Evolutionary conservation across 2,113 vertebrate genomes (phyloP).

Genomic region (Pelodiscus sinensis): DNA sequence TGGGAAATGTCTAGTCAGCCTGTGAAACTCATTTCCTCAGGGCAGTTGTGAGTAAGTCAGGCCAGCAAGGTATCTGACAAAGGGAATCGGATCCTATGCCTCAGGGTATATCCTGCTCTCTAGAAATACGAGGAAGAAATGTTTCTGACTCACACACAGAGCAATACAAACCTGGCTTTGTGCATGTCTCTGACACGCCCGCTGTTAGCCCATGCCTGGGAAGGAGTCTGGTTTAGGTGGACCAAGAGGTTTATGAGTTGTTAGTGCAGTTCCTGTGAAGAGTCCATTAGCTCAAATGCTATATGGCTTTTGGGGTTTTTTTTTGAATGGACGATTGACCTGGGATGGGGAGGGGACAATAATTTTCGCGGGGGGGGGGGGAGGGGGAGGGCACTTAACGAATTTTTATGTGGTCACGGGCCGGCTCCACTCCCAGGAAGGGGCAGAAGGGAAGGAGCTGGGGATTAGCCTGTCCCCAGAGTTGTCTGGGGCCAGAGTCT

Average conservation of each 20-base stretch:
- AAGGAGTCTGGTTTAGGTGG: not conserved
- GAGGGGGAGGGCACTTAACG: too few species aligned
- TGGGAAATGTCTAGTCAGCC: not conserved
- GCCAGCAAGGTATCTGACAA: not conserved
- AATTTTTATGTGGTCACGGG: too few species aligned
- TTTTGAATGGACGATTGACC: not conserved
- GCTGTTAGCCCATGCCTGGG: not conserved
- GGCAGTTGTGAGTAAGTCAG: not conserved
- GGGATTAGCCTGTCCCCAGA: too few species aligned
- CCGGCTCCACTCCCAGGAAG: too few species aligned
- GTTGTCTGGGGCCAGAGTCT: too few species aligned
- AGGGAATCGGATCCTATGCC: not conserved
- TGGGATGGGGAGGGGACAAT: too few species aligned
- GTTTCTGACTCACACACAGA: not conserved
- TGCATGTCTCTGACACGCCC: not conserved
- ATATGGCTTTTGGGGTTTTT: not conserved
- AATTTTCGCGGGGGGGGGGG: too few species aligned
- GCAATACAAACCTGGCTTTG: not conserved
- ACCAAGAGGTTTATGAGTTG: not conserved
- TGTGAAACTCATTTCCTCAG: fast-evolving
- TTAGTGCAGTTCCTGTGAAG: not conserved
- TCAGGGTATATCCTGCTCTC: not conserved
- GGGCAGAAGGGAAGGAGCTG: too few species aligned
- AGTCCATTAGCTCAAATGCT: not conserved
- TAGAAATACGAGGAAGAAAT: not conserved